Evolutionary conservation across 2,797 vertebrate species (phyloP).

Genomic region (Pangasius larnaudii): DNA sequence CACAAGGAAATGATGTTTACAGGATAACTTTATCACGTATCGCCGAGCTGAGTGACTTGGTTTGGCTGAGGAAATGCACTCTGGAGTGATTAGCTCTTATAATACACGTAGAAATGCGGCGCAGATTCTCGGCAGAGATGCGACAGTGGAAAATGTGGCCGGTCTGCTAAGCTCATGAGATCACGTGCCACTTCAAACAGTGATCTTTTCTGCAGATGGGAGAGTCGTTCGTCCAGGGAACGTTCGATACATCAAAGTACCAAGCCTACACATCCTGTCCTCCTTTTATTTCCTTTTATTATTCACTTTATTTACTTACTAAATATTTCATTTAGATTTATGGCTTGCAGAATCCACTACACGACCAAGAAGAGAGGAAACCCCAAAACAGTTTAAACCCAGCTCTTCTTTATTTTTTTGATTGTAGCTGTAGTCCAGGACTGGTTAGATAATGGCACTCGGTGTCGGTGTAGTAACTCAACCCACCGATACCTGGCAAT

Average conservation of each 20-base stretch:
- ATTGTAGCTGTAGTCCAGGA: background rate
- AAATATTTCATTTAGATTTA: background rate
- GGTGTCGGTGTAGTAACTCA: background rate
- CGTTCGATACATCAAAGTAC: background rate
- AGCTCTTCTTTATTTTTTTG: background rate
- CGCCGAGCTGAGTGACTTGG: background rate
- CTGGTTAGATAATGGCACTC: background rate
- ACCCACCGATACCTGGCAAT: background rate
- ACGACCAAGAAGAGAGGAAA: background rate
- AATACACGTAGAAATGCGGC: background rate
- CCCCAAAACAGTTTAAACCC: background rate
- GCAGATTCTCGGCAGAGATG: background rate
- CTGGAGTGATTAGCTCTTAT: background rate
- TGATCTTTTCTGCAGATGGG: background rate
- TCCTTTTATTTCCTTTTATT: background rate
- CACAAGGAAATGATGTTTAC: background rate
- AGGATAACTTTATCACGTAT: background rate
- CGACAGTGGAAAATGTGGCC: background rate
- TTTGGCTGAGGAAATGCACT: background rate
- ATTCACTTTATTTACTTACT: background rate
- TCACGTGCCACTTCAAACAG: background rate
- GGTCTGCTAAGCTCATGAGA: background rate
- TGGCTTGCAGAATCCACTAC: background rate
- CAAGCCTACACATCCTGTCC: background rate
- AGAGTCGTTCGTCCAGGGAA: background rate